Conservation (phyloP, 2,113 vertebrate species). For the Megaceryle torquata region DNA sequence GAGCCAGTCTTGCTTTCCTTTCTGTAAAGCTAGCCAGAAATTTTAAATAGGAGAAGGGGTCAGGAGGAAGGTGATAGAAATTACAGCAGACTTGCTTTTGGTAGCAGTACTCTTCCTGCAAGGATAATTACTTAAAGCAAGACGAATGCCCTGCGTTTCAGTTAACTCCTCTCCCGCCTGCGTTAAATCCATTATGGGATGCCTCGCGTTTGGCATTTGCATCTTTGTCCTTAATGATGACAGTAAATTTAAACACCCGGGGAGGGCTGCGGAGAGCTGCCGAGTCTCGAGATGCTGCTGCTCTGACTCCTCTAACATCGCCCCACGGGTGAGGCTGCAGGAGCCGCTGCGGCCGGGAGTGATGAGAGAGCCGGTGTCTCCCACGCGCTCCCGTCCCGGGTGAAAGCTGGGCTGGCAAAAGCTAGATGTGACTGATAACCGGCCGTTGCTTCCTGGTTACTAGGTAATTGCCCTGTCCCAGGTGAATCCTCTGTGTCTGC, state of each 20-base stretch:
- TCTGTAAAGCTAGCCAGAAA: not conserved
- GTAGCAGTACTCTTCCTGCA: not conserved
- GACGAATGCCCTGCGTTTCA: not conserved
- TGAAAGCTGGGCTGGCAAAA: not conserved
- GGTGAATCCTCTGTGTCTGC: not conserved
- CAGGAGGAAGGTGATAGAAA: not conserved
- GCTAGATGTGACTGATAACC: not conserved
- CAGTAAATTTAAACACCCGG: not conserved
- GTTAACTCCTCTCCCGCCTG: not conserved
- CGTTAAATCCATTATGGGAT: not conserved
- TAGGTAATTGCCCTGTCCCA: not conserved
- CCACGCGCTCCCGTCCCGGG: not conserved
- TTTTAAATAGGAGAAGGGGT: not conserved
- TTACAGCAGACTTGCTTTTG: not conserved
- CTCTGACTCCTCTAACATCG: not conserved
- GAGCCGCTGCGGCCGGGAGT: not conserved
- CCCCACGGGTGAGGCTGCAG: not conserved
- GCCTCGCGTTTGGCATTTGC: not conserved
- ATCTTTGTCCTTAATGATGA: not conserved
- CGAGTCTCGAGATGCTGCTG: not conserved
- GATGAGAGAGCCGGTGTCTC: not conserved
- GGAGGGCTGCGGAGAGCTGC: not conserved
- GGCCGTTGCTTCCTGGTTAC: not conserved
- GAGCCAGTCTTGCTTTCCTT: not conserved
- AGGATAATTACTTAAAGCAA: conserved; percentile 3